Evolutionary conservation across 2,113 vertebrate genomes (phyloP).

Genomic region (Pantherophis guttatus): DNA sequence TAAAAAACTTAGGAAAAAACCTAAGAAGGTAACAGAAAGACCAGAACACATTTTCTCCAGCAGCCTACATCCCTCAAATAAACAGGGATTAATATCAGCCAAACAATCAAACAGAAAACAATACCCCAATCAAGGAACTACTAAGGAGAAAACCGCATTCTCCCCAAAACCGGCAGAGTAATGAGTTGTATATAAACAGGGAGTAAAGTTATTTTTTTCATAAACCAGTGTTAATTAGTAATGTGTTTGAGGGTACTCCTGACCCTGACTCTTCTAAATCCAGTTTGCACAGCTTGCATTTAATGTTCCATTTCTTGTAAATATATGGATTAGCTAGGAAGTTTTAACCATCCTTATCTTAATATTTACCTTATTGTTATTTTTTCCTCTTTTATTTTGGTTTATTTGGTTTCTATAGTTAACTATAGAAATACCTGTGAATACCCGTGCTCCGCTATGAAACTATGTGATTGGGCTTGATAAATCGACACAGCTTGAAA

Average conservation of each 20-base stretch:
- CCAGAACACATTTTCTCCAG: neutral
- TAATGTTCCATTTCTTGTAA: neutral
- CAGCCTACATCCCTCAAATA: neutral
- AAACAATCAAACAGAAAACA: neutral
- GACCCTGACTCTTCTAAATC: neutral
- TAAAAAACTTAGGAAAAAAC: neutral
- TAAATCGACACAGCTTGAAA: too few relatives aligned
- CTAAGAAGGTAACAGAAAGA: neutral
- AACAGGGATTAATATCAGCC: neutral
- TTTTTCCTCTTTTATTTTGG: neutral
- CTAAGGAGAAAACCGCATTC: neutral
- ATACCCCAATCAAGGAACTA: neutral
- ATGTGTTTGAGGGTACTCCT: neutral
- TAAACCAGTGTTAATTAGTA: neutral
- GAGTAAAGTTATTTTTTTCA: neutral
- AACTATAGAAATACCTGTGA: neutral
- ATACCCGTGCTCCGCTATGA: too few relatives aligned
- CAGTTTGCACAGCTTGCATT: neutral
- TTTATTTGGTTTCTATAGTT: neutral
- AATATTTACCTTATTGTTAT: neutral
- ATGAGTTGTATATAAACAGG: neutral
- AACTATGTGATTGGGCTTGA: too few relatives aligned
- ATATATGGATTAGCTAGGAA: neutral
- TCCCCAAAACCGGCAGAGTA: neutral
- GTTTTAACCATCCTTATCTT: neutral